Conservation (phyloP, 2,888 invertebrate species). For the Dicyrtoma fusca region DNA sequence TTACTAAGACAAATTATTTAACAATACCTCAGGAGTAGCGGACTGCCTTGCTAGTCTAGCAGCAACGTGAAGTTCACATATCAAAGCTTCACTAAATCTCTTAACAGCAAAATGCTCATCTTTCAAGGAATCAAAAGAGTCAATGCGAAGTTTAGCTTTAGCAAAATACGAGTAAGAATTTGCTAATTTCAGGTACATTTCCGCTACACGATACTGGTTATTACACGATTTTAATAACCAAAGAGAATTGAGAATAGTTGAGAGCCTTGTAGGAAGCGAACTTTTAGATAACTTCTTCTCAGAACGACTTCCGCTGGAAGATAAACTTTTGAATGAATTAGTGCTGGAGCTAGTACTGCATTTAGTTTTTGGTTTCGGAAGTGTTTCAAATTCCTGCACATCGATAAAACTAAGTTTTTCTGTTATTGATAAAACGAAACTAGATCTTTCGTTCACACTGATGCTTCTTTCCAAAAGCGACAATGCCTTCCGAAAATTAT, state of each 20-base stretch:
- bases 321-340: slow-evolving; percentile 36
- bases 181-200: slow-evolving; percentile 54
- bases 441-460: slow-evolving; percentile 55
- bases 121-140: slow-evolving; percentile 53
- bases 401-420: slow-evolving; percentile 56
- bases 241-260: slow-evolving; percentile 53
- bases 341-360: slow-evolving; percentile 36
- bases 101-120: slow-evolving; percentile 51
- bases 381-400: slow-evolving; percentile 43
- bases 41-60: slow-evolving; percentile 54
- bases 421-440: slow-evolving; percentile 55
- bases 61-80: slow-evolving; percentile 56
- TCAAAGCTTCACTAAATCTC: slow-evolving; percentile 54
- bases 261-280: slow-evolving; percentile 46
- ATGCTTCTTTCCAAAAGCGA: slow-evolving; percentile 50
- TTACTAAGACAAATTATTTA: too few species aligned
- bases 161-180: slow-evolving; percentile 56
- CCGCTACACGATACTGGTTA: slow-evolving; percentile 52
- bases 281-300: slow-evolving; percentile 34
- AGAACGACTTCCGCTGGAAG: slow-evolving; percentile 32
- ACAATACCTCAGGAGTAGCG: slow-evolving; percentile 51
- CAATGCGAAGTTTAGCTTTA: slow-evolving; percentile 52
- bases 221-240: slow-evolving; percentile 52
- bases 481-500: slow-evolving; percentile 56
- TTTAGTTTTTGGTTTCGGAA: slow-evolving; percentile 1